Evolutionary conservation across 2,888 invertebrate genomes (phyloP), one percentile per base, ranked within the genome.

Genomic region (Diachrysia chrysitis): DNA sequence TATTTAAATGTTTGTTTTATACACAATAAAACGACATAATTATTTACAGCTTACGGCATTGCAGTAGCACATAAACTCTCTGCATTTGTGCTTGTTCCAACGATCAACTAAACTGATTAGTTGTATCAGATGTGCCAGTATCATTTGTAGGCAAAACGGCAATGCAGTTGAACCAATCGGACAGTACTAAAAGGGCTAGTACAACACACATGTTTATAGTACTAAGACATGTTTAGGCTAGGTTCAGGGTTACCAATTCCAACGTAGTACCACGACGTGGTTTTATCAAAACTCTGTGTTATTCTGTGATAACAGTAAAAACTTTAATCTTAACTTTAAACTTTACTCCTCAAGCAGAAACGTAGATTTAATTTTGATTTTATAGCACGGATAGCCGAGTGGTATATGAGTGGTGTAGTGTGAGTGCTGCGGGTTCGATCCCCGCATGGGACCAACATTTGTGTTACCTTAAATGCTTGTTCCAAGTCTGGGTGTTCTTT

Each of bases 161-260:
- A 51, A 51, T 51, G 48, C 48, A 51, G 48, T 51, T 51, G 0
- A 48, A 51, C 48, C 48, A 51, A 51, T 51, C 48, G 7, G 19
- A n/a, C n/a, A n/a, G 21, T 10, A 1, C 10, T 19, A 51, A 51
- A 51, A 21, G 12, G 21, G 48, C 21, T 51, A 21, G 21, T 42
- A 73, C 7, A n/a, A 68, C 58, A 63, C 35, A 42, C 3, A n/a
- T 25, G 56, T 46, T 42, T 51, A 35, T 5, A 29, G 32, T 32
- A 10, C 10, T 10, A 17, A 14, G n/a, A 53, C 25, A 37, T 37
- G 37, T 16, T 37, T 37, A 37, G 37, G 16, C 9, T 32, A 32
- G 25, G 25, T 25, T 25, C 25, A 25, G 2, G 10, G 0, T 32
- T 37, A 37, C n/a, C 0, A 42, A 42, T 42, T n/a, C 6, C 7